Percentiles rank a stretch among this genome's conserved stretches.
Evolutionary conservation across 2,797 vertebrate species (phyloP).

Genomic region (Hapalemur alaotrensis): DNA sequence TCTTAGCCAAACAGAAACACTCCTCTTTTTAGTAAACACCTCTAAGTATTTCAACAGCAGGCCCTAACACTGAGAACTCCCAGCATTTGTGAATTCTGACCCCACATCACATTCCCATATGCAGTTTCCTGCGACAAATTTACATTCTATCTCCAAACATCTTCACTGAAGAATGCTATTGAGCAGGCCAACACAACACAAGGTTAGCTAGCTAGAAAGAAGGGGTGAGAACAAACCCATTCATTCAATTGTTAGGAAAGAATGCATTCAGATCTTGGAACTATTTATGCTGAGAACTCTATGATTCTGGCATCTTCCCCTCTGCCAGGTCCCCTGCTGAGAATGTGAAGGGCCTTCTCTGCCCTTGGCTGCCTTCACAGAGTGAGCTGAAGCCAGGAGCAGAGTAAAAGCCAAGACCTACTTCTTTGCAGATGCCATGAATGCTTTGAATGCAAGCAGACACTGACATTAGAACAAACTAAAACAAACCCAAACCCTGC

Average conservation of each 20-base stretch:
- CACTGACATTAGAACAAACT: neutral
- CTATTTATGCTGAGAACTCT: conserved; percentile 54
- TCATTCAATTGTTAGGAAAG: conserved; percentile 70
- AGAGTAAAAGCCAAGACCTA: conserved; percentile 24
- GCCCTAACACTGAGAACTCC: neutral
- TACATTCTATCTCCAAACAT: conserved; percentile 52
- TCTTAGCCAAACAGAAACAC: neutral
- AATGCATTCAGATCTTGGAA: conserved; percentile 72
- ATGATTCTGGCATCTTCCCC: conserved; percentile 39
- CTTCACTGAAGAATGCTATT: conserved; percentile 60
- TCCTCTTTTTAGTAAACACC: neutral
- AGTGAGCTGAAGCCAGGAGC: neutral
- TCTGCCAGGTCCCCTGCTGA: conserved; percentile 59
- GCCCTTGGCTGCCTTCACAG: conserved; percentile 51
- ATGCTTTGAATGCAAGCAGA: neutral
- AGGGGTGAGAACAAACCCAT: conserved; percentile 43
- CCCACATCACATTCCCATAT: neutral
- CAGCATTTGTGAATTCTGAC: neutral
- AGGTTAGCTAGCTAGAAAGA: conserved; percentile 63
- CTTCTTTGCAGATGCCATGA: neutral
- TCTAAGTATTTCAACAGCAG: neutral
- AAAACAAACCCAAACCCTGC: neutral
- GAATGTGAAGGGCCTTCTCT: conserved; percentile 53
- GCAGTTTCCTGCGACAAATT: neutral
- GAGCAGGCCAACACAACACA: neutral